A percentile compares a stretch with the other conserved stretches of the same genome.
These are phyloP conservation scores for Holocentrus rufus DNA, from an alignment of 2,797 vertebrate genomes.

Conservation along the genomic window DNA sequence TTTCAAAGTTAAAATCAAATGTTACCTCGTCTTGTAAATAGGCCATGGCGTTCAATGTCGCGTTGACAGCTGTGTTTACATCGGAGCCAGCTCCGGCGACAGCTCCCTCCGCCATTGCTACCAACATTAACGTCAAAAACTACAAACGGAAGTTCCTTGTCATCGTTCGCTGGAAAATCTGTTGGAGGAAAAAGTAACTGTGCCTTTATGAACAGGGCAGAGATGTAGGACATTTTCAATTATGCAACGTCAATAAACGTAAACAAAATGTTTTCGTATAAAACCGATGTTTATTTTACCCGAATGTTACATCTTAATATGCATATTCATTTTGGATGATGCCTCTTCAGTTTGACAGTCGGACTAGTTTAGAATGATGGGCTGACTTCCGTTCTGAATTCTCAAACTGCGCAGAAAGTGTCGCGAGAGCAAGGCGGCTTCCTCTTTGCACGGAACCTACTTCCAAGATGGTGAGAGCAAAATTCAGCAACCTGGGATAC, in stretches of 20 bases:
- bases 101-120: slow-evolving; percentile 76
- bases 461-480: slow-evolving; percentile 83
- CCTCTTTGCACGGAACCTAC: slow-evolving; percentile 83
- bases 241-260: background rate
- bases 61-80: slow-evolving; percentile 58
- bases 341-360: slow-evolving; percentile 7
- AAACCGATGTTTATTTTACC: background rate
- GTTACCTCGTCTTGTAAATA: slow-evolving; percentile 81
- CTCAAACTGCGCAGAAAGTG: slow-evolving; percentile 43
- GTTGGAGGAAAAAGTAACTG: background rate
- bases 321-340: background rate
- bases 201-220: rapidly evolving
- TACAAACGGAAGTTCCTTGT: background rate
- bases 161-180: background rate
- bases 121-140: slow-evolving; percentile 24
- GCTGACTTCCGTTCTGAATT: slow-evolving; percentile 63
- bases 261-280: too few species aligned
- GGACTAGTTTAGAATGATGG: slow-evolving; percentile 33
- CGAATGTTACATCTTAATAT: background rate
- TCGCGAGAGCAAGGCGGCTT: slow-evolving; percentile 75
- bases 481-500: background rate
- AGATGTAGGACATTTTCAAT: rapidly evolving
- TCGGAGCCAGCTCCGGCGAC: slow-evolving; percentile 41
- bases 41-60: slow-evolving; percentile 70
- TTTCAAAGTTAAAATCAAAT: rapidly evolving